Evolutionary conservation across 53 echinoderm and acorn worm species (phyloP).

Genomic region (Mesocentrotus franciscanus): DNA sequence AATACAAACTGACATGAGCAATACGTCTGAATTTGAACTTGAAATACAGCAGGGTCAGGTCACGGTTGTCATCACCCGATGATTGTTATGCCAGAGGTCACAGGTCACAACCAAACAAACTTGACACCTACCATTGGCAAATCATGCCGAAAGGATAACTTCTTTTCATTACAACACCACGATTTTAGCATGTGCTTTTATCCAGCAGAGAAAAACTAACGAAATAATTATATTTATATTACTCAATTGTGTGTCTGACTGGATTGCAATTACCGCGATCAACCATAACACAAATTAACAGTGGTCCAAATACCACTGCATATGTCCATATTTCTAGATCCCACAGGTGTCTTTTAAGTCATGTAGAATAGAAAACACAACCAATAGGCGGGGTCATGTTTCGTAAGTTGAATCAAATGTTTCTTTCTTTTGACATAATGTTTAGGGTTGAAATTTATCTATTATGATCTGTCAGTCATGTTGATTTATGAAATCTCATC

Average conservation of each 20-base stretch:
- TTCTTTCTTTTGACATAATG: too few species aligned
- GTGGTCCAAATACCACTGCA: background rate
- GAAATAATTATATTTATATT: too few species aligned
- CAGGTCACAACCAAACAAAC: slow-evolving; percentile 9
- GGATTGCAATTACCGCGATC: background rate
- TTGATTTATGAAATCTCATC: too few species aligned
- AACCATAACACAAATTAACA: background rate
- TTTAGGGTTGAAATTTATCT: too few species aligned
- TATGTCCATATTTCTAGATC: background rate
- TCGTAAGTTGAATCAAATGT: too few species aligned
- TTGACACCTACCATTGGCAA: slow-evolving; percentile 15
- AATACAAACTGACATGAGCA: background rate
- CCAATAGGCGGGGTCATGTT: too few species aligned
- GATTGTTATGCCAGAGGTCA: slow-evolving; percentile 6
- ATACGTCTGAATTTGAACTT: background rate
- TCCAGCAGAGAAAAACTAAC: too few species aligned
- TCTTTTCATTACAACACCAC: background rate
- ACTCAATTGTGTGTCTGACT: background rate
- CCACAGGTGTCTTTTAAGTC: too few species aligned
- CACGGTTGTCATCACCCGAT: background rate
- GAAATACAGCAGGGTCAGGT: background rate
- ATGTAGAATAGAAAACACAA: too few species aligned
- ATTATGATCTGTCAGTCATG: too few species aligned
- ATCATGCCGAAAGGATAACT: background rate
- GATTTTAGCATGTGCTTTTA: background rate